Conservation (phyloP, 2,113 vertebrate species). For the Alethe diademata region DNA sequence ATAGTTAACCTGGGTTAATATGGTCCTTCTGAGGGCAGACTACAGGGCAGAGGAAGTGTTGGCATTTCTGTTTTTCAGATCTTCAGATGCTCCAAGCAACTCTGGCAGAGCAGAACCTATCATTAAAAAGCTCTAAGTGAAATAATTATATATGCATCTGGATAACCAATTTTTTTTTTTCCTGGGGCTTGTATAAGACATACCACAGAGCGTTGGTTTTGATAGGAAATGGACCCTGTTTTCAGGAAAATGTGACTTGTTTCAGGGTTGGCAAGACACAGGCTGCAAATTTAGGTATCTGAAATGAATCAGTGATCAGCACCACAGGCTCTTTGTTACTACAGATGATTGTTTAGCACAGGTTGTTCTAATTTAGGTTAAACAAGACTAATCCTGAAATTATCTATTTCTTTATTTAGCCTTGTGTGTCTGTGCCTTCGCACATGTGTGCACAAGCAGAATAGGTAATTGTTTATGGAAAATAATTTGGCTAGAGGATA, state of each 20-base stretch:
- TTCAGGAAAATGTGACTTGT: neutral
- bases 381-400: constrained; percentile 36
- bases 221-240: neutral
- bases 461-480: constrained; percentile 13
- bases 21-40: neutral
- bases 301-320: neutral
- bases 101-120: neutral
- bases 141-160: neutral
- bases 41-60: neutral
- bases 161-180: neutral
- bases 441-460: constrained; percentile 26
- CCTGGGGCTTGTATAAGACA: neutral
- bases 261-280: neutral
- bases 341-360: neutral
- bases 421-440: neutral
- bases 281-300: neutral
- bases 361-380: constrained; percentile 49
- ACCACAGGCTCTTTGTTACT: neutral
- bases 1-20: neutral
- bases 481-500: neutral
- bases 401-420: constrained; percentile 29
- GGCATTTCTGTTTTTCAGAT: neutral
- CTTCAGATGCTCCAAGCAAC: neutral
- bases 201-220: neutral
- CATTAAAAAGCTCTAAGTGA: neutral